Percentiles rank a stretch among this genome's conserved stretches.
Conservation (phyloP, 2,888 invertebrate genomes). For the Buathra laborator region DNA sequence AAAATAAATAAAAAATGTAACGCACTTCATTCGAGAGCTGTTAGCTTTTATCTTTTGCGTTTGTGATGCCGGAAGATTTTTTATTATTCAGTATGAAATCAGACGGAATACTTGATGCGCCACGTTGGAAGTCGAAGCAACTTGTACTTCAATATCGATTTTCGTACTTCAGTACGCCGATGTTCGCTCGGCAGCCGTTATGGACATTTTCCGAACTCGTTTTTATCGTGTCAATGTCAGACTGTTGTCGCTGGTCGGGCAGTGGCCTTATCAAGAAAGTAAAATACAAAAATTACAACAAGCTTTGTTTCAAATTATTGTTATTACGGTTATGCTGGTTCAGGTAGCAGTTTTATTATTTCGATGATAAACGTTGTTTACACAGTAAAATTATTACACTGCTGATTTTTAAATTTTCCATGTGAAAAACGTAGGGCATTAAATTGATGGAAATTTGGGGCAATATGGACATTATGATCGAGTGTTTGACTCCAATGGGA, state of each 20-base stretch:
- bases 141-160: too few relatives aligned
- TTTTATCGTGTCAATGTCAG: constrained; percentile 37
- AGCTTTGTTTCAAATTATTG: neutral
- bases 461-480: neutral
- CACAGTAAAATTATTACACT: too few relatives aligned
- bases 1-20: too few relatives aligned
- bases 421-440: neutral
- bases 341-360: constrained; percentile 6
- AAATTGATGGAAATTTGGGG: constrained; percentile 55
- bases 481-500: neutral
- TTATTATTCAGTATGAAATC: too few relatives aligned
- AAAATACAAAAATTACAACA: neutral
- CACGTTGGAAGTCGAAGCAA: too few relatives aligned
- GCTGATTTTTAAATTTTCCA: too few relatives aligned
- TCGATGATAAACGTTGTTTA: too few relatives aligned
- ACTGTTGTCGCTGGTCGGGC: constrained; percentile 35
- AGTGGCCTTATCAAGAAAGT: constrained; percentile 51
- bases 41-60: too few relatives aligned
- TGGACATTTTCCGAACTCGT: constrained; percentile 29
- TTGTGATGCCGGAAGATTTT: too few relatives aligned
- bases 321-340: constrained; percentile 14
- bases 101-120: too few relatives aligned
- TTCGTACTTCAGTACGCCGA: too few relatives aligned
- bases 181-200: neutral
- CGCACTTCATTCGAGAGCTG: too few relatives aligned